Conservation (phyloP, 2,888 invertebrate species). For the Argyresthia albistria region DNA sequence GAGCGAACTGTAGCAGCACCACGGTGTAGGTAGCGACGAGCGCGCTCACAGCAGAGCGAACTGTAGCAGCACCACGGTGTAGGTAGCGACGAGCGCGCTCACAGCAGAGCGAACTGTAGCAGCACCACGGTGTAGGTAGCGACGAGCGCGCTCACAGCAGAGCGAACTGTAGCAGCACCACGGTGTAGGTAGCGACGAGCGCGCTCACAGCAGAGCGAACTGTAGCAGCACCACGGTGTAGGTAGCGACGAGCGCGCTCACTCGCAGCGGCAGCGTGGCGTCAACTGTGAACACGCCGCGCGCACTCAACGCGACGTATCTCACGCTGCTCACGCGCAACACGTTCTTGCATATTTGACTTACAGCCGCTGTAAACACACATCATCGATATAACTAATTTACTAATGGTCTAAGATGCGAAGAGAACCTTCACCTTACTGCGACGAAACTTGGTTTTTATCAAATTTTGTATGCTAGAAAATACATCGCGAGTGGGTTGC, state of each 20-base stretch:
- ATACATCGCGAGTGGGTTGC: no score
- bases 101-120: slow-evolving; percentile 23
- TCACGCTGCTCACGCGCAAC: not conserved
- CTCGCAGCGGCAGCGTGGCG: slow-evolving; percentile 15
- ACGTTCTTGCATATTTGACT: not conserved
- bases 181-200: slow-evolving; percentile 19
- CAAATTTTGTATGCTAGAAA: no score
- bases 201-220: slow-evolving; percentile 17
- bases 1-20: no score
- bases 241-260: slow-evolving; percentile 16
- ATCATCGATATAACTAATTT: no score
- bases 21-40: no score
- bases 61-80: slow-evolving; percentile 25
- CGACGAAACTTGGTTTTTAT: no score
- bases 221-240: slow-evolving; percentile 26
- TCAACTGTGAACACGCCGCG: slow-evolving; percentile 22
- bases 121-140: slow-evolving; percentile 23
- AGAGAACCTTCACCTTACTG: no score
- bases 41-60: slow-evolving; percentile 16
- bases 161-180: slow-evolving; percentile 26
- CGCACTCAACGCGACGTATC: slow-evolving; percentile 6
- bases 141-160: slow-evolving; percentile 13
- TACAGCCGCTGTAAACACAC: not conserved
- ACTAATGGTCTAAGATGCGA: no score
- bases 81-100: slow-evolving; percentile 16